A percentile compares a stretch with the other conserved stretches of the same genome.
phyloP scores from a whole-genome alignment of 1,140 invertebrate genomes.

The Ceratina japonica region DNA sequence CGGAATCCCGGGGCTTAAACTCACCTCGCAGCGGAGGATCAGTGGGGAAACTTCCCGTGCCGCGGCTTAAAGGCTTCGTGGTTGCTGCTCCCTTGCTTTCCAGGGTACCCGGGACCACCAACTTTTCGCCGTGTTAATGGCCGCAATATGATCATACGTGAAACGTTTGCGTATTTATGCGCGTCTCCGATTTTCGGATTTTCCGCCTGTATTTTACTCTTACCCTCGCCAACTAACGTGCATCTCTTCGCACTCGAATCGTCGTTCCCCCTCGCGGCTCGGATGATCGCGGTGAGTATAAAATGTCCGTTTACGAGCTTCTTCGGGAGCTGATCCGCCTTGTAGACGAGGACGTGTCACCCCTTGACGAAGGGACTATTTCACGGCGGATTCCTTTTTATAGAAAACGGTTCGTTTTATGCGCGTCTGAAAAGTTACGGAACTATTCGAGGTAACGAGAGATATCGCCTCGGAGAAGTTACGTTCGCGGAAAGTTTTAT shows the following conservation, averaged over 20 bases:
- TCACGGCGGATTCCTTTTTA: conserved; percentile 41
- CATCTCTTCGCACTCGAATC: not conserved
- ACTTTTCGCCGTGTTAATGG: conserved; percentile 78
- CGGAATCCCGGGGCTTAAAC: conserved; percentile 79
- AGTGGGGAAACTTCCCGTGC: conserved; percentile 78
- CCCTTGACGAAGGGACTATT: conserved; percentile 3
- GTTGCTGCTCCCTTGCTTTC: conserved; percentile 74
- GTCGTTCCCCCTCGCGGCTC: not conserved
- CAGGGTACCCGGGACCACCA: conserved; percentile 46
- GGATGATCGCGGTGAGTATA: not conserved
- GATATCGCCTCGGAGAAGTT: conserved; percentile 9
- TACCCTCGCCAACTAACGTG: not conserved
- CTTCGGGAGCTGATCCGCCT: conserved; percentile 13
- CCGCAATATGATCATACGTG: conserved; percentile 77
- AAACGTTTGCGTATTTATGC: conserved; percentile 66
- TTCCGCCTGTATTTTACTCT: not conserved
- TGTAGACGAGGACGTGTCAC: conserved; percentile 4
- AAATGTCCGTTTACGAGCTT: not conserved
- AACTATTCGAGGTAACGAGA: conserved; percentile 33
- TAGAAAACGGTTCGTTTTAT: conserved; percentile 36
- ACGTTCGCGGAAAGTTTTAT: not conserved
- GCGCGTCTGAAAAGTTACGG: conserved; percentile 43
- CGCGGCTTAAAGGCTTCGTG: conserved; percentile 79
- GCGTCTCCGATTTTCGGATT: conserved; percentile 2
- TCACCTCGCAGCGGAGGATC: conserved; percentile 74